Percentiles rank a stretch among this genome's conserved stretches.
Evolutionary conservation across 2,113 vertebrate species (phyloP).

Genomic region (Passer domesticus): DNA sequence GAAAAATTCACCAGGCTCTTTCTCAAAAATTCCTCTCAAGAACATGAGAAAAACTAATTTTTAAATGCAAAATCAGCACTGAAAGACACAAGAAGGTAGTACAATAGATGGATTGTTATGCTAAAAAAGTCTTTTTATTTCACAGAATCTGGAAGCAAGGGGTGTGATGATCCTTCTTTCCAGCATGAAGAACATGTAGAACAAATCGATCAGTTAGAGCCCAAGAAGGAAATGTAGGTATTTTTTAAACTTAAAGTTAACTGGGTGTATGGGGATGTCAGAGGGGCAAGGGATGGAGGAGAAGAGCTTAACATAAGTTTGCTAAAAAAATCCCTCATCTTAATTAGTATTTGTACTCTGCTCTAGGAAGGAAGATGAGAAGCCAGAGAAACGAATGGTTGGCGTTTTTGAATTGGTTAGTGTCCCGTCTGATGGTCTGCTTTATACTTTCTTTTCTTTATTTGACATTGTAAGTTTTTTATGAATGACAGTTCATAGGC

Average conservation of each 20-base stretch:
- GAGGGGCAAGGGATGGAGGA: neutral
- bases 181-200: slow-evolving; percentile 30
- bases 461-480: neutral
- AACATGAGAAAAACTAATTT: neutral
- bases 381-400: slow-evolving; percentile 14
- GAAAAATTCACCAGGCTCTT: neutral
- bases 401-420: slow-evolving; percentile 66
- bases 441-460: neutral
- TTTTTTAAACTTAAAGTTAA: neutral
- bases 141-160: neutral
- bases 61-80: neutral
- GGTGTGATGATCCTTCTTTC: slow-evolving; percentile 21
- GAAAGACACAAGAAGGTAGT: neutral
- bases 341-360: neutral
- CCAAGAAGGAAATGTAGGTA: neutral
- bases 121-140: neutral
- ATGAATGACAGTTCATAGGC: neutral
- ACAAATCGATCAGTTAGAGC: neutral
- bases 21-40: neutral
- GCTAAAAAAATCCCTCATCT: neutral
- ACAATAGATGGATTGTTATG: neutral
- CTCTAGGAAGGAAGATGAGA: slow-evolving; percentile 47
- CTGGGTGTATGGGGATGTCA: neutral
- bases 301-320: neutral
- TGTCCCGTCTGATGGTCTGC: neutral